phyloP scores from a whole-genome alignment of 1,140 invertebrate genomes.

The Vanessa atalanta region DNA sequence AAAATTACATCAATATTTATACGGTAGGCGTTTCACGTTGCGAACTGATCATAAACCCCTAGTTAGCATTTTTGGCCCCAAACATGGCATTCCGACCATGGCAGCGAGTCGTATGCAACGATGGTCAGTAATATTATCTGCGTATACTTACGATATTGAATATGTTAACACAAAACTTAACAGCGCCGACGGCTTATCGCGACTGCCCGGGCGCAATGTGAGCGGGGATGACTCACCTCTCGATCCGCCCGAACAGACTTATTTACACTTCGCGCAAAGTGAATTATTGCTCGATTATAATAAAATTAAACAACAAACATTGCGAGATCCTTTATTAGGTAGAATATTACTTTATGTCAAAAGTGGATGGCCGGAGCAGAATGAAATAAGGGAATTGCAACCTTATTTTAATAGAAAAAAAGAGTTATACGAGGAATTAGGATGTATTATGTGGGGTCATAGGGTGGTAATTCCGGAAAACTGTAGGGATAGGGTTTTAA shows the following conservation, averaged over 20 bases:
- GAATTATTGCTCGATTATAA: constrained; percentile 43
- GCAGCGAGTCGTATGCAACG: neutral
- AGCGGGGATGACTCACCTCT: neutral
- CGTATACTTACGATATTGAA: neutral
- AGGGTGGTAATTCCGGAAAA: constrained; percentile 26
- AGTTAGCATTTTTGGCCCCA: constrained; percentile 5
- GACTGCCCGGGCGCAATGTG: neutral
- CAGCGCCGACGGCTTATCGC: neutral
- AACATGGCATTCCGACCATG: constrained; percentile 8
- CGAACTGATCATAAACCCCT: neutral
- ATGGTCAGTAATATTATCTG: constrained; percentile 4
- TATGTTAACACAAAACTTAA: no score
- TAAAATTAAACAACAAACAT: constrained; percentile 27
- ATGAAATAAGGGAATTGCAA: no score
- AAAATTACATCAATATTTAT: no score
- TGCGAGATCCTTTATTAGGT: constrained; percentile 2
- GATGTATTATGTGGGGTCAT: constrained; percentile 38
- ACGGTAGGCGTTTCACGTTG: no score
- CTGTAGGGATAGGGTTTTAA: constrained; percentile 26
- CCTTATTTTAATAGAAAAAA: constrained; percentile 21
- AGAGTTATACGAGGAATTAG: constrained; percentile 36
- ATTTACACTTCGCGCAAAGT: constrained; percentile 34
- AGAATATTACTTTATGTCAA: constrained; percentile 9
- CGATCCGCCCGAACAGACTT: constrained; percentile 35
- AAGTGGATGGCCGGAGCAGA: constrained; percentile 35